A percentile compares a stretch with the other conserved stretches of the same genome.
These are phyloP conservation scores for Nesogale talazaci DNA, from an alignment of 2,113 vertebrate species.

Conservation along the genomic window DNA sequence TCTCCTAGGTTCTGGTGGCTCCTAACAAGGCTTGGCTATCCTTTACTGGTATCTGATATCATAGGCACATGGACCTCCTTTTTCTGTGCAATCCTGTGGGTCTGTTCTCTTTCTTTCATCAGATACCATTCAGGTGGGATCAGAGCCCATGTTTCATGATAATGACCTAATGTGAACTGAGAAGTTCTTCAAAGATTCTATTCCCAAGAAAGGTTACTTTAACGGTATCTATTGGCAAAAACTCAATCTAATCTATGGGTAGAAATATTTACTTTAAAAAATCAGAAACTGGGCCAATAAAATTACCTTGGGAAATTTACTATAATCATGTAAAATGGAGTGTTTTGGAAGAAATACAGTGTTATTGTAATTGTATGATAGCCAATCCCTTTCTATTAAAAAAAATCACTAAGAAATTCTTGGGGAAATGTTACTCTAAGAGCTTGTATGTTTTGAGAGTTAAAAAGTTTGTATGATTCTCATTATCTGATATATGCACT, in stretches of 20 bases:
- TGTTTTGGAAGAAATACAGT: neutral
- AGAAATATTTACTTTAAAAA: neutral
- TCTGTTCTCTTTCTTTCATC: neutral
- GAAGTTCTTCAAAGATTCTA: neutral
- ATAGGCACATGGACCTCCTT: neutral
- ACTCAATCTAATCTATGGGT: neutral
- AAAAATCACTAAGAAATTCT: neutral
- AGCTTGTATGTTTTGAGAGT: slow-evolving; percentile 9
- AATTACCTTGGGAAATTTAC: neutral
- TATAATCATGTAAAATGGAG: slow-evolving; percentile 24
- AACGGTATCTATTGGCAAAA: neutral
- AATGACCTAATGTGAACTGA: no score
- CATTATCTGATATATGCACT: neutral
- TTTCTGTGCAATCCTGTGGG: neutral
- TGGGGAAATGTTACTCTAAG: neutral
- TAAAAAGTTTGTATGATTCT: neutral
- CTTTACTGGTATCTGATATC: neutral
- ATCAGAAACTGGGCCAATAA: slow-evolving; percentile 10
- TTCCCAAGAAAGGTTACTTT: neutral
- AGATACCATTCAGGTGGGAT: neutral
- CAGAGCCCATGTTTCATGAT: neutral
- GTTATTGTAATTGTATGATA: neutral
- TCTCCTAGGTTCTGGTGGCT: no score
- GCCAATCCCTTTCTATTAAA: slow-evolving; percentile 10
- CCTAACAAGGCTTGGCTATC: neutral